A percentile compares a stretch with the other conserved stretches of the same genome.
Evolutionary conservation across 2,888 invertebrate species (phyloP).

Genomic region (Scaptomyza tumidula): DNA sequence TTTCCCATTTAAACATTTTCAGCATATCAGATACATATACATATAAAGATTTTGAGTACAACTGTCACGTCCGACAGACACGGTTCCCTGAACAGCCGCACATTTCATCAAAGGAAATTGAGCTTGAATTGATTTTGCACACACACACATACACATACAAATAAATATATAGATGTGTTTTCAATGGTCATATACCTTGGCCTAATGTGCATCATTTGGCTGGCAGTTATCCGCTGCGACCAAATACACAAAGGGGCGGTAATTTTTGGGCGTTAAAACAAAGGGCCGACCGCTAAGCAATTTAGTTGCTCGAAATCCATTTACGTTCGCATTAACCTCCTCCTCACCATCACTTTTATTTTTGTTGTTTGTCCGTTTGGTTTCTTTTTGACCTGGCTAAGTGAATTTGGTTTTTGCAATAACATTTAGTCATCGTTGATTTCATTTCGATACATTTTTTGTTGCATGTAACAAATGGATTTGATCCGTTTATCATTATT

Average conservation of each 20-base stretch:
- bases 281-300: constrained; percentile 24
- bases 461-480: constrained; percentile 13
- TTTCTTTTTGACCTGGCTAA: constrained; percentile 43
- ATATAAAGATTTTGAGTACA: constrained; percentile 41
- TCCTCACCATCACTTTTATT: not conserved
- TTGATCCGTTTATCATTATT: constrained; percentile 25
- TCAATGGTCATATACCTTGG: constrained; percentile 29
- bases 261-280: constrained; percentile 52
- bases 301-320: constrained; percentile 19
- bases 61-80: constrained; percentile 64
- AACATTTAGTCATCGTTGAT: constrained; percentile 46
- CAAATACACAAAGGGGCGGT: constrained; percentile 56
- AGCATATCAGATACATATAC: not conserved
- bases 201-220: constrained; percentile 69
- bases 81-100: constrained; percentile 26
- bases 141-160: constrained; percentile 13
- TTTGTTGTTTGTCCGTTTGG: constrained; percentile 6
- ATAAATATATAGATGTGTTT: constrained; percentile 1
- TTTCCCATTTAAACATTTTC: constrained; percentile 10
- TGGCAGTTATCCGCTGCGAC: constrained; percentile 62
- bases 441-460: constrained; percentile 37
- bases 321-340: not conserved
- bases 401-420: constrained; percentile 57
- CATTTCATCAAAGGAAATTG: constrained; percentile 74
- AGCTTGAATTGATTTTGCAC: constrained; percentile 70